These are phyloP conservation scores for Sebastes hubbsi DNA, from an alignment of 2,797 vertebrate species.

Conservation along the genomic window DNA sequence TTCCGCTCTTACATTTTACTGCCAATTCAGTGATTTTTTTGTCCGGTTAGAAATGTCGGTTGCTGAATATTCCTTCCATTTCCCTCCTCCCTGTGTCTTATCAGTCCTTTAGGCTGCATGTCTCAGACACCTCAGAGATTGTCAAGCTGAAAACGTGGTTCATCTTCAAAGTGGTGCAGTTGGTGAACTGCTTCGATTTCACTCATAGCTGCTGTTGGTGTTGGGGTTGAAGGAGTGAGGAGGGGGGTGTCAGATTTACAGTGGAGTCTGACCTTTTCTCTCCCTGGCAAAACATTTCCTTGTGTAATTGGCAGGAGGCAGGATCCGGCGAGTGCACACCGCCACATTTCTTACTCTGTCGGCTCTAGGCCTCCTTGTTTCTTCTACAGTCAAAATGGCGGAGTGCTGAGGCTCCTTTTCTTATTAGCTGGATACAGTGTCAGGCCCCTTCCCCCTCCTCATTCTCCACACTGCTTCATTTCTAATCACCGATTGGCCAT, in stretches of 20 bases:
- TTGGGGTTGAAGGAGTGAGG: not conserved
- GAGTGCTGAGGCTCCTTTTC: constrained; percentile 4
- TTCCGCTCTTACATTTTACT: not conserved
- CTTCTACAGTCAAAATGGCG: constrained; percentile 50
- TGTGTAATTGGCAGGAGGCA: constrained; percentile 57
- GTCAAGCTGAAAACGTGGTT: not conserved
- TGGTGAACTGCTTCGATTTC: not conserved
- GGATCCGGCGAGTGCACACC: constrained; percentile 36
- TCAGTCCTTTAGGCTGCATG: not conserved
- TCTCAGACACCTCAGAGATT: not conserved
- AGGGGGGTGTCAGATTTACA: constrained; percentile 47
- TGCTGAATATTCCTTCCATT: not conserved
- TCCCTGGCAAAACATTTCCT: constrained; percentile 60
- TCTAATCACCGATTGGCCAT: constrained; percentile 52
- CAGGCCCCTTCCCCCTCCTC: not conserved
- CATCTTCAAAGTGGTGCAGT: not conserved
- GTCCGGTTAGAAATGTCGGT: not conserved
- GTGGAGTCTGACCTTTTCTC: constrained; percentile 47
- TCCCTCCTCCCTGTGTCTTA: not conserved
- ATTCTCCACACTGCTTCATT: constrained; percentile 20
- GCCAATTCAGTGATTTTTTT: not conserved
- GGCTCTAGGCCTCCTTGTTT: constrained; percentile 1
- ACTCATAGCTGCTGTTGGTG: constrained; percentile 13
- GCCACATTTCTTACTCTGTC: constrained; percentile 6
- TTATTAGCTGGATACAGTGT: constrained; percentile 33